Percentiles rank a stretch among this genome's conserved stretches.
These are phyloP conservation scores for Epizoanthus stellaris DNA, from an alignment of 92 coral and sea anemone species.

Conservation along the genomic window DNA sequence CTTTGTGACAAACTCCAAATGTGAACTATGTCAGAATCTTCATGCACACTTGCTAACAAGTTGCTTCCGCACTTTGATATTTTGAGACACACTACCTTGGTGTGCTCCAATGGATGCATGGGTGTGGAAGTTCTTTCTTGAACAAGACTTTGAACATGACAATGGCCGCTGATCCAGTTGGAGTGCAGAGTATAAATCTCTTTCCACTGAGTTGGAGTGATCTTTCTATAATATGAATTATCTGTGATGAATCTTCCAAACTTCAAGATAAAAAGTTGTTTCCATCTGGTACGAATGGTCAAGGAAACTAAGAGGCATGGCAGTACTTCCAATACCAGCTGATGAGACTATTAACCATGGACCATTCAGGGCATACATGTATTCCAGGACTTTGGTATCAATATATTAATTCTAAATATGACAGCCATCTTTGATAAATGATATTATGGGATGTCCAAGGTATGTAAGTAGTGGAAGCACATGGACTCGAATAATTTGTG, in stretches of 20 bases:
- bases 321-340: too few species aligned
- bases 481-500: too few species aligned
- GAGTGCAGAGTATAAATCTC: constrained; percentile 78
- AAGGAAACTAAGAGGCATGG: constrained; percentile 27
- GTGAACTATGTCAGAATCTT: constrained; percentile 62
- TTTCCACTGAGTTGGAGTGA: constrained; percentile 88
- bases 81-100: constrained; percentile 72
- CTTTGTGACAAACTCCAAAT: constrained; percentile 75
- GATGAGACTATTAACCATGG: too few species aligned
- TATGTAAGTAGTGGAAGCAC: too few species aligned
- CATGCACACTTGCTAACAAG: constrained; percentile 74
- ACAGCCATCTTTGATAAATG: too few species aligned
- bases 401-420: too few species aligned
- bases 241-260: constrained; percentile 78
- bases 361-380: too few species aligned
- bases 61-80: constrained; percentile 84
- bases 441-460: too few species aligned
- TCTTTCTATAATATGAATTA: constrained; percentile 64
- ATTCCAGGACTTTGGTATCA: too few species aligned
- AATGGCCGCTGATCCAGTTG: constrained; percentile 93
- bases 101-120: constrained; percentile 43
- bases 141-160: constrained; percentile 85
- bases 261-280: constrained; percentile 64
- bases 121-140: constrained; percentile 45
- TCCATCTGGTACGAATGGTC: constrained; percentile 66